Evolutionary conservation across 1,140 invertebrate genomes (phyloP), one percentile per base, ranked within the genome.

Genomic region (Zaprionus nigranus): DNA sequence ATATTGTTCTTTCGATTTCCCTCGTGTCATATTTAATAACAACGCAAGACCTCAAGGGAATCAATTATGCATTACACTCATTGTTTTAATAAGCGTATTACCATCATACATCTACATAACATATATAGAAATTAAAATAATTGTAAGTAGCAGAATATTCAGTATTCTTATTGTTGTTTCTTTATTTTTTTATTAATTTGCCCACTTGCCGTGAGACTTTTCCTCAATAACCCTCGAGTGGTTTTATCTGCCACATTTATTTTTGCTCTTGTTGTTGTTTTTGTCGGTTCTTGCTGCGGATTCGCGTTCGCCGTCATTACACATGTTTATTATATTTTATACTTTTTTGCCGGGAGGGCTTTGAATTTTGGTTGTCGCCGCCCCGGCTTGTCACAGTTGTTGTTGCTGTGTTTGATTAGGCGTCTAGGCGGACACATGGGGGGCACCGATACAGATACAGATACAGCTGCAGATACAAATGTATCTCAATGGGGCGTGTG

Each of bases 401-500:
- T 70, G 57, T 43, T 80, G 62, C 56, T 77, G 66, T 86, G 76
- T 87, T 87, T 87, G 83, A 87, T 87, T 87, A 83, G 83, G 84
- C 77, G 80, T 87, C 83, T 86, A 82, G 79, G 83, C 82, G 86
- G 82, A 79, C 83, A 87, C 79, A 86, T 76, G 83, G 82, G 82
- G 79, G 76, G 72, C 26, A 26, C 26, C 6, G 1, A 65, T 72
- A 86, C 76, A 64, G 20, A 67, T 20, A 56, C 64, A 61, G 51
- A 61, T 51, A 49, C 36, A 51, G 26, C 43, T 12, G 67, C 56
- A 56, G 20, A 43, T 57, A 77, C 62, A 49, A 76, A 15, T 12
- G 56, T 66, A 57, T 59, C 54, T 57, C 49, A 26, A 43, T 51
- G n/a, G 24, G 26, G 9, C 12, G 67, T 83, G 62, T 63, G 38